Conservation (phyloP, 2,113 vertebrate species). For the Rhegmatorhina hoffmannsi region DNA sequence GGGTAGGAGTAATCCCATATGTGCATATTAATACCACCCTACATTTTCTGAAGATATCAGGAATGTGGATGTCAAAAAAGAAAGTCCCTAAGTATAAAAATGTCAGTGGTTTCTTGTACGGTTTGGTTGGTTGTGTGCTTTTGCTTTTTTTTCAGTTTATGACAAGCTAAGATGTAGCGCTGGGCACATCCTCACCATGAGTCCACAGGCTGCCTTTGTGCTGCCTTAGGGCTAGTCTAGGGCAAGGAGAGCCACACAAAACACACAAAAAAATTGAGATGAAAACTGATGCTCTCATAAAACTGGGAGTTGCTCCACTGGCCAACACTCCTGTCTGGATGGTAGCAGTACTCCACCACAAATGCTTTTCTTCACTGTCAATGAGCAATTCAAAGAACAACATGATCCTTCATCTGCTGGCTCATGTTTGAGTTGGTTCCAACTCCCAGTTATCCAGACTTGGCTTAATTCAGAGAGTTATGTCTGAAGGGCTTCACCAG, state of each 20-base stretch:
- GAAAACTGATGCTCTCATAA: background rate
- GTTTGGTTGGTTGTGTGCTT: background rate
- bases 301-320: background rate
- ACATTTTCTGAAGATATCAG: background rate
- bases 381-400: background rate
- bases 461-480: background rate
- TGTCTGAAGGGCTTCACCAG: background rate
- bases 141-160: background rate
- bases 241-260: background rate
- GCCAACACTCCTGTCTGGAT: background rate
- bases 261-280: background rate
- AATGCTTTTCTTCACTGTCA: background rate
- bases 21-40: slow-evolving; percentile 13
- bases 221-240: background rate
- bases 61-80: background rate
- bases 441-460: slow-evolving; percentile 21
- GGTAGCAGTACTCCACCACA: background rate
- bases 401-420: background rate
- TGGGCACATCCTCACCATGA: rapidly evolving
- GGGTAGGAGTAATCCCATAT: background rate
- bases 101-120: background rate
- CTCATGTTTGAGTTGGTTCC: slow-evolving; percentile 23
- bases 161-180: background rate
- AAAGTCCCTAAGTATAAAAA: background rate
- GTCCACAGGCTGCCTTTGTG: background rate